Percentiles rank a stretch among this genome's conserved stretches.
Evolutionary conservation across 2,888 invertebrate species (phyloP).

Genomic region (Sminthurinus aureus): DNA sequence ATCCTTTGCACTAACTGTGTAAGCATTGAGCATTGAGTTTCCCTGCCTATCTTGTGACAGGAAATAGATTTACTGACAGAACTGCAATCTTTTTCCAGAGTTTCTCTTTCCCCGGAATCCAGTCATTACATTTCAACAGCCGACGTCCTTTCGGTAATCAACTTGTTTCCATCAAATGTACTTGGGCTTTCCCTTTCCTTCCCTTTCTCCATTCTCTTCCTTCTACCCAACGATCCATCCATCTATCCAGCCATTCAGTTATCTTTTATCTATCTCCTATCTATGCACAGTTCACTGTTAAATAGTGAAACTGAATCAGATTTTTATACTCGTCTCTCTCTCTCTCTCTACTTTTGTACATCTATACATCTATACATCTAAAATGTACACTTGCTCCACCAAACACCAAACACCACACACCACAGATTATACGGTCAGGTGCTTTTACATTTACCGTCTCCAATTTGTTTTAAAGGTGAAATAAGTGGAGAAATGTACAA

Average conservation of each 20-base stretch:
- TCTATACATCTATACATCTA: too few relatives aligned
- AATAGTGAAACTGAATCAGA: not conserved
- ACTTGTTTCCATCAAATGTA: slow-evolving; percentile 46
- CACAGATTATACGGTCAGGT: too few relatives aligned
- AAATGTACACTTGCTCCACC: too few relatives aligned
- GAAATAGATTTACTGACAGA: slow-evolving; percentile 52
- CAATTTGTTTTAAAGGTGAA: too few relatives aligned
- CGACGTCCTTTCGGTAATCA: slow-evolving; percentile 48
- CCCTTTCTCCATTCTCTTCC: slow-evolving; percentile 29
- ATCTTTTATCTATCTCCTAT: not conserved
- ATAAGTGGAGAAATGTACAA: too few relatives aligned
- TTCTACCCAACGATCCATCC: slow-evolving; percentile 24
- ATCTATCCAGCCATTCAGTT: not conserved
- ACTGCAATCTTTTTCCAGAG: slow-evolving; percentile 45
- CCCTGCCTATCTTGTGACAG: slow-evolving; percentile 40
- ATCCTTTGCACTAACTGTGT: too few relatives aligned
- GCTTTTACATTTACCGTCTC: too few relatives aligned
- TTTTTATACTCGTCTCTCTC: not conserved
- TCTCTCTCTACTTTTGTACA: not conserved
- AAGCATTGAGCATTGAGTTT: slow-evolving; percentile 19
- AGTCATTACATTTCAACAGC: slow-evolving; percentile 52
- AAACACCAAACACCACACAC: too few relatives aligned
- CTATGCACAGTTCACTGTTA: not conserved
- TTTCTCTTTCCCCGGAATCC: slow-evolving; percentile 51
- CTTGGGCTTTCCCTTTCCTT: not conserved